Conservation (phyloP, 2,797 vertebrate genomes). For the Cygnus olor region DNA sequence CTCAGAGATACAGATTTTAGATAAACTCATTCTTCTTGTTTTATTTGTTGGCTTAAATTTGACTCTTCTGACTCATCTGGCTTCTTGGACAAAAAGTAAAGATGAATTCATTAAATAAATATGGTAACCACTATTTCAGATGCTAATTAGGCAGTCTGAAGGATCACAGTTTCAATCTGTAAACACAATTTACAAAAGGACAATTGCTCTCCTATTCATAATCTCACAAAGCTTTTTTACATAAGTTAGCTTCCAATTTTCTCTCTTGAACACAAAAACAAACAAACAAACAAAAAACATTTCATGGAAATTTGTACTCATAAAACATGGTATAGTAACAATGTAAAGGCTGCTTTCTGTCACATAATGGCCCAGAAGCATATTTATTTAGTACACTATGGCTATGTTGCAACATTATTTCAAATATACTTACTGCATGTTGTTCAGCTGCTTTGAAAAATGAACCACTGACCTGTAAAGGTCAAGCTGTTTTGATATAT, state of each 20-base stretch:
- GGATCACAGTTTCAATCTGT: background rate
- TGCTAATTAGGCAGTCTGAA: background rate
- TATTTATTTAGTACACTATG: background rate
- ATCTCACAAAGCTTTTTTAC: background rate
- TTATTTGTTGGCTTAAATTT: background rate
- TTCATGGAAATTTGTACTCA: background rate
- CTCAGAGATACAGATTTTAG: background rate
- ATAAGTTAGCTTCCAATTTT: background rate
- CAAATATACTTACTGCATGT: background rate
- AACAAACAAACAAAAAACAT: background rate
- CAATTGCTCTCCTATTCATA: background rate
- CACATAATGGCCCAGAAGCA: background rate
- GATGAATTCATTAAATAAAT: background rate
- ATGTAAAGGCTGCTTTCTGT: background rate
- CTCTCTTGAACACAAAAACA: background rate
- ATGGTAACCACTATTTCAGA: background rate
- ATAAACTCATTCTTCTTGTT: background rate
- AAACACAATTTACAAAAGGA: background rate
- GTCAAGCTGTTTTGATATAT: conserved; percentile 16
- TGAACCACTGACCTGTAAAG: background rate
- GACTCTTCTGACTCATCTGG: background rate
- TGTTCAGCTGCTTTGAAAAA: conserved; percentile 9
- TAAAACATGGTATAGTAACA: background rate
- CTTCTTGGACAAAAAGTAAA: background rate
- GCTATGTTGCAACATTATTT: background rate